Base-by-base conservation (phyloP, 2,797 vertebrate genomes). In the Gallirallus australis region DNA sequence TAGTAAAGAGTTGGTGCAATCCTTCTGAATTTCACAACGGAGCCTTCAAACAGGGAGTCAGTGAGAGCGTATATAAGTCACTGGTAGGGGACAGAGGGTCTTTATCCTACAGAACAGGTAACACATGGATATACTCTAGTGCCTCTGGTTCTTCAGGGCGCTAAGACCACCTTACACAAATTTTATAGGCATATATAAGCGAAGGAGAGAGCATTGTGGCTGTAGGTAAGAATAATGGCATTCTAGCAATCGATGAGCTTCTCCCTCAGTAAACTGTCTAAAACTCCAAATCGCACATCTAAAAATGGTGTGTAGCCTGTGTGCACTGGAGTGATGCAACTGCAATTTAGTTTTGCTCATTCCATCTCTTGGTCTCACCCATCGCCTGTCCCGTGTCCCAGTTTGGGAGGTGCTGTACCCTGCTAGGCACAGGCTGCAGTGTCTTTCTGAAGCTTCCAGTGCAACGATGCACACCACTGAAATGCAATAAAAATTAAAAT, bases 301-400 rank as follows among this genome's bases (percentile, higher is more conserved):
- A 28, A 68, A 70, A 47, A 1, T 9, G 5, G 27, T 52, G 12
- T 63, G 20, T 7, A 75, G 13, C 4, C 2, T 28, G 7, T 8
- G 12, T 69, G 47, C 15, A 28, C 30, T 39, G n/a, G 33, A 71
- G 30, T 15, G 4, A 65, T 77, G 70, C 27, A 69, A 52, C 47
- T 65, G 73, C 59, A 52, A 3, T 82, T 91, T 33, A 35, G 33
- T 65, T 87, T 50, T 78, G 31, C 47, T 83, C 84, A 9, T 60
- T 76, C 42, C 5, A 0, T 86, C 37, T 80, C 53, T 56, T 71
- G 64, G 48, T 80, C 42, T 72, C 65, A 17, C 17, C 25, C 40
- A 12, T 39, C 0, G 2, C 48, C 63, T 0, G 0, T 78, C 59
- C 50, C 40, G 17, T 0, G 0, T 76, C 42, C 31, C 64, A 42